These are phyloP conservation scores for Dicyrtomina minuta DNA, from an alignment of 2,888 invertebrate genomes.

Conservation along the genomic window DNA sequence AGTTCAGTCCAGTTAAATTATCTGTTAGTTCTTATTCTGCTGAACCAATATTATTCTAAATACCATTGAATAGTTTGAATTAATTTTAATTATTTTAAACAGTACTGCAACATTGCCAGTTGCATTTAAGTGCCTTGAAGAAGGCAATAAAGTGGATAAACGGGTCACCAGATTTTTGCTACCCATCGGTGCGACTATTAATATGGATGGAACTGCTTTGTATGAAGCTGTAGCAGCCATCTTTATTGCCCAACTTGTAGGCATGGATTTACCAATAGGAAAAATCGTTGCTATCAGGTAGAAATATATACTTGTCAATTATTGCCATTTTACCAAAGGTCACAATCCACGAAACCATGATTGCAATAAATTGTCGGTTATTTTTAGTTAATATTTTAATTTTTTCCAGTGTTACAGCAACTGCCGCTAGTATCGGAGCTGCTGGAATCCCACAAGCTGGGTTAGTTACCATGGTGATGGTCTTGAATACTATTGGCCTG, in stretches of 20 bases:
- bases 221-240: slow-evolving; percentile 44
- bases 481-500: slow-evolving; percentile 56
- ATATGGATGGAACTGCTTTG: slow-evolving; percentile 45
- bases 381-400: not conserved
- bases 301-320: no score
- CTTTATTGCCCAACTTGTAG: slow-evolving; percentile 45
- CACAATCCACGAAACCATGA: no score
- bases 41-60: not conserved
- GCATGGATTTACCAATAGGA: slow-evolving; percentile 37
- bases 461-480: slow-evolving; percentile 61
- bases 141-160: slow-evolving; percentile 43
- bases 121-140: slow-evolving; percentile 44
- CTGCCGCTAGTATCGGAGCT: slow-evolving; percentile 63
- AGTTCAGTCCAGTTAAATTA: not conserved
- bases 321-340: no score
- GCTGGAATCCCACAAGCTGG: slow-evolving; percentile 62
- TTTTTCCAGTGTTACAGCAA: slow-evolving; percentile 60
- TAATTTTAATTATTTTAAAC: not conserved
- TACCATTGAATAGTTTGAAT: not conserved
- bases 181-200: slow-evolving; percentile 49
- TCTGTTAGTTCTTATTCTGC: not conserved
- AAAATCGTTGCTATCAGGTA: slow-evolving; percentile 50
- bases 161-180: slow-evolving; percentile 45
- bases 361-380: no score
- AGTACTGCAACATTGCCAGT: slow-evolving; percentile 47